phyloP scores from a whole-genome alignment of 30 jellyfish, hydroid and myxozoan genomes.

The Hydractinia symbiolongicarpus region DNA sequence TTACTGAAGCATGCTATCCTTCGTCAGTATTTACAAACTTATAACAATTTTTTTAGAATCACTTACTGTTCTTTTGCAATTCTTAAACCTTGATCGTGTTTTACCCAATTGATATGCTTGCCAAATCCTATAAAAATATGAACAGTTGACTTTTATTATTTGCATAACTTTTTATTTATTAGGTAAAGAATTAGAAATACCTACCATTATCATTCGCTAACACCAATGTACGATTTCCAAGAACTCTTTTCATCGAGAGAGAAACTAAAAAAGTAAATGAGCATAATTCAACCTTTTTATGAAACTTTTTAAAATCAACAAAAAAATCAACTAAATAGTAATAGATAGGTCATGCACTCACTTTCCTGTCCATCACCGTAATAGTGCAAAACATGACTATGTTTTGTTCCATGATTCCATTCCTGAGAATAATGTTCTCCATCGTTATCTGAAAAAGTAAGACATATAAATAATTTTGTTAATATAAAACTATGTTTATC shows the following conservation, averaged over 20 bases:
- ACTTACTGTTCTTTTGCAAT: slow-evolving; percentile 81
- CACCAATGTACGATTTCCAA: slow-evolving; percentile 50
- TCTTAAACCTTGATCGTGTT: slow-evolving; percentile 56
- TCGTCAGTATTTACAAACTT: too few species aligned
- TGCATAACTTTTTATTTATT: neutral
- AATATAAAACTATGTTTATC: neutral
- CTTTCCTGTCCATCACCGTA: slow-evolving; percentile 89
- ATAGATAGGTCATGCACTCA: slow-evolving; percentile 15
- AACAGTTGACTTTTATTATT: slow-evolving; percentile 12
- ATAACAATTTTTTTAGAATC: neutral
- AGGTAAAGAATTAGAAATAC: slow-evolving; percentile 20
- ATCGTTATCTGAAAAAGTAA: slow-evolving; percentile 40
- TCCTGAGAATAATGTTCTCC: slow-evolving; percentile 67
- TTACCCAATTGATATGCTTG: slow-evolving; percentile 76
- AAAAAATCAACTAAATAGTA: neutral
- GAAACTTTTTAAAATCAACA: neutral
- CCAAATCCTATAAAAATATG: slow-evolving; percentile 72
- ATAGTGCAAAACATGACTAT: slow-evolving; percentile 77
- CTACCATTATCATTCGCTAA: slow-evolving; percentile 43
- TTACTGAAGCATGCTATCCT: too few species aligned
- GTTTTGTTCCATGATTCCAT: slow-evolving; percentile 88
- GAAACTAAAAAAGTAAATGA: slow-evolving; percentile 25
- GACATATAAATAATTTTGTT: neutral
- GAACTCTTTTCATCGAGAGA: slow-evolving; percentile 66
- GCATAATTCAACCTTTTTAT: neutral